These are phyloP conservation scores for Manis javanica DNA, from an alignment of 2,797 vertebrate genomes.

Conservation along the genomic window DNA sequence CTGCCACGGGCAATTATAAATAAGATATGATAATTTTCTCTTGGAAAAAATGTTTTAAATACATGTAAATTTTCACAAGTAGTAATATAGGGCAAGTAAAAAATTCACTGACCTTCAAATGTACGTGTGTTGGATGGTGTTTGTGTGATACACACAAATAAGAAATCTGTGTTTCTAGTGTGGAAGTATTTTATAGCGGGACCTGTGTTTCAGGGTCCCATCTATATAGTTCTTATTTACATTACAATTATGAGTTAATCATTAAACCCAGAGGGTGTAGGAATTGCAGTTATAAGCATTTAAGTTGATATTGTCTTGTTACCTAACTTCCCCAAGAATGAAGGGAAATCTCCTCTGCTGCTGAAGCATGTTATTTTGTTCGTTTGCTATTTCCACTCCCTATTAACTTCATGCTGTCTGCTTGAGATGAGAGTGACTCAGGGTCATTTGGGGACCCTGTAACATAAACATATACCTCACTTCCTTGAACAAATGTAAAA, in stretches of 20 bases:
- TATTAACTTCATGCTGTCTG: not conserved
- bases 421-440: not conserved
- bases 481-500: not conserved
- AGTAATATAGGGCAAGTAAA: not conserved
- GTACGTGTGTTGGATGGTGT: not conserved
- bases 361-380: not conserved
- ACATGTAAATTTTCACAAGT: not conserved
- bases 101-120: not conserved
- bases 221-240: slow-evolving; percentile 5
- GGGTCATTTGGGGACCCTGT: not conserved
- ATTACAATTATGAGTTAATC: slow-evolving; percentile 45
- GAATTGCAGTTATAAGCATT: not conserved
- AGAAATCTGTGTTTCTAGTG: not conserved
- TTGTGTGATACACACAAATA: not conserved
- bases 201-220: not conserved
- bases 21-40: not conserved
- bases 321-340: not conserved
- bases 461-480: not conserved
- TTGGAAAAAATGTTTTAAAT: not conserved
- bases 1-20: not conserved
- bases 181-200: not conserved
- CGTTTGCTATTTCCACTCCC: not conserved
- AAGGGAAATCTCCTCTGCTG: not conserved
- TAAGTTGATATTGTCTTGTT: not conserved
- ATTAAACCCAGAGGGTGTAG: not conserved